phyloP scores from a whole-genome alignment of 2,797 vertebrate species.

The Pantherophis vulpinus region DNA sequence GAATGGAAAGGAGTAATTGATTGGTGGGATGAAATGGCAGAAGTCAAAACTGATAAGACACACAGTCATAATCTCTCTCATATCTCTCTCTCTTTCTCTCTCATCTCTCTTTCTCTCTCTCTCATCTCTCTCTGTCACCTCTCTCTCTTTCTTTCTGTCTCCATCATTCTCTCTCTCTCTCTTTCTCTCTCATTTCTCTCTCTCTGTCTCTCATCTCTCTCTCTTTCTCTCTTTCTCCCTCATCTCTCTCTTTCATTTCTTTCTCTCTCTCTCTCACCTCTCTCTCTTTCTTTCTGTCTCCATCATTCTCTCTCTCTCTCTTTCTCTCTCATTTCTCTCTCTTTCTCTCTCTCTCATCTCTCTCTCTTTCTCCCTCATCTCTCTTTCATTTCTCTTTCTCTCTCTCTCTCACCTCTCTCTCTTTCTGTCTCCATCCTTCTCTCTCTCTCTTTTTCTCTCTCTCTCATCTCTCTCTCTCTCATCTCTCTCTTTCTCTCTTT shows the following conservation, averaged over 20 bases:
- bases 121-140: not conserved
- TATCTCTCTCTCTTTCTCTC: no score
- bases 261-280: no score
- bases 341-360: not conserved
- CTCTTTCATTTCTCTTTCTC: not conserved
- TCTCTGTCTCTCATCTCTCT: not conserved
- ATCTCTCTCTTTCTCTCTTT: no score
- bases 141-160: no score
- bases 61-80: no score
- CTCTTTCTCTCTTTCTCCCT: not conserved
- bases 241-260: not conserved
- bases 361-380: no score
- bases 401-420: not conserved
- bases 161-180: no score
- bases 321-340: rapidly evolving
- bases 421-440: no score
- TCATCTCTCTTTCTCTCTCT: not conserved
- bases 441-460: not conserved
- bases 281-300: not conserved
- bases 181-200: no score
- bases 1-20: not conserved
- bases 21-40: not conserved
- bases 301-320: no score
- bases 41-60: not conserved
- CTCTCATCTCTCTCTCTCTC: no score